phyloP scores from a whole-genome alignment of 2,113 vertebrate species.

The Pongo abelii region DNA sequence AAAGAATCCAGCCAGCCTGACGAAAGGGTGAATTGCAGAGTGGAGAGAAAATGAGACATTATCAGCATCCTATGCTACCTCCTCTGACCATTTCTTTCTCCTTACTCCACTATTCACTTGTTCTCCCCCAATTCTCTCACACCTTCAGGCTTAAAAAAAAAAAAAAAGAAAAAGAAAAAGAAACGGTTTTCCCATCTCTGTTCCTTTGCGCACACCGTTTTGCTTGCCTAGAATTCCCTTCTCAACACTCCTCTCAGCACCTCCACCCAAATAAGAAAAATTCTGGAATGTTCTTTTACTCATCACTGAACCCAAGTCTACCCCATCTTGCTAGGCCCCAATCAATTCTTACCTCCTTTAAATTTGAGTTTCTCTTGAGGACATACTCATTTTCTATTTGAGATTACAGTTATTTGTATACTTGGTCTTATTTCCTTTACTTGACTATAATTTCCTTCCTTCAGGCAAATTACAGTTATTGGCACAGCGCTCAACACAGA shows the following conservation, averaged over 20 bases:
- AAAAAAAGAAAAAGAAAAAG: too few species aligned
- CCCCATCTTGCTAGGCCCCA: background rate
- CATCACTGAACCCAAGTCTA: background rate
- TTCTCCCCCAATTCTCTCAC: background rate
- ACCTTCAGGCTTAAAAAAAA: background rate
- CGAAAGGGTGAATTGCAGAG: background rate
- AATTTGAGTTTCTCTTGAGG: slow-evolving; percentile 26
- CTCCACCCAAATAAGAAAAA: slow-evolving; percentile 18
- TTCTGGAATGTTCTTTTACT: background rate
- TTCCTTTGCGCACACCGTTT: slow-evolving; percentile 3
- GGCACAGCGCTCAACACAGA: background rate
- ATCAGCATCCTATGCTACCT: background rate
- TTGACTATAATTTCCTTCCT: slow-evolving; percentile 19
- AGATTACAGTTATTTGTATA: slow-evolving; percentile 15
- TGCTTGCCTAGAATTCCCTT: background rate
- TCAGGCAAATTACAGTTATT: slow-evolving; percentile 3
- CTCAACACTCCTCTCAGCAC: background rate
- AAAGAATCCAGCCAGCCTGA: background rate
- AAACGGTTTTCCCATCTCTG: background rate
- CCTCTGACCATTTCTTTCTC: background rate
- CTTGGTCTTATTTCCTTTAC: slow-evolving; percentile 17
- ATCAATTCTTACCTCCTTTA: slow-evolving; percentile 19
- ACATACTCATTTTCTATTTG: slow-evolving; percentile 15
- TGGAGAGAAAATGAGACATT: slow-evolving; percentile 42
- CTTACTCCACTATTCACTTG: background rate